Evolutionary conservation across 2,888 invertebrate genomes (phyloP).

Genomic region (Panzeria rudis): DNA sequence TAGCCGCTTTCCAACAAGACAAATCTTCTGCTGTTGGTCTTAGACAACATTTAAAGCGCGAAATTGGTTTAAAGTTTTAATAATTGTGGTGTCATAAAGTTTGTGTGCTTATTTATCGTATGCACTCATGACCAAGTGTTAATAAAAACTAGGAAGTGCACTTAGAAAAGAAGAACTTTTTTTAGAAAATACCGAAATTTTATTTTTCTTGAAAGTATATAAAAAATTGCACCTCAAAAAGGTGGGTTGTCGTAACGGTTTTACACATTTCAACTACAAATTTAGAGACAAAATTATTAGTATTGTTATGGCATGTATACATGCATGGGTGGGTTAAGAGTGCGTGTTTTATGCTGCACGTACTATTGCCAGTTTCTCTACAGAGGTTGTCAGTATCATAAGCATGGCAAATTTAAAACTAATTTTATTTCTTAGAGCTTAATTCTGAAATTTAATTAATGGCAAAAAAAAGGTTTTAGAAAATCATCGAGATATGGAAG

Average conservation of each 20-base stretch:
- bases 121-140: slow-evolving; percentile 3
- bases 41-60: slow-evolving; percentile 69
- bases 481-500: neutral
- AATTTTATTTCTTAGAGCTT: slow-evolving; percentile 16
- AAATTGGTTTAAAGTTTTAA: slow-evolving; percentile 71
- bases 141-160: slow-evolving; percentile 35
- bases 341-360: slow-evolving; percentile 42
- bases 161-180: slow-evolving; percentile 32
- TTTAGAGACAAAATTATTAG: slow-evolving; percentile 11
- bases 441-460: slow-evolving; percentile 32
- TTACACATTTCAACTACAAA: slow-evolving; percentile 28
- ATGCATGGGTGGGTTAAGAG: slow-evolving; percentile 69
- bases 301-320: slow-evolving; percentile 27
- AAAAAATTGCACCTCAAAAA: neutral
- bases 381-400: neutral
- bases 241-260: slow-evolving; percentile 56
- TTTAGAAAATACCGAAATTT: neutral
- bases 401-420: slow-evolving; percentile 52
- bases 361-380: neutral
- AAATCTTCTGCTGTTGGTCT: slow-evolving; percentile 18
- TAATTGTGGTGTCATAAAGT: slow-evolving; percentile 40
- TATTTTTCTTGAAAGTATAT: neutral
- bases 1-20: neutral
- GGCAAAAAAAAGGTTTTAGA: neutral
- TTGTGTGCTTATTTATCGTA: neutral